These are phyloP conservation scores for Mustelus asterias DNA, from an alignment of 2,113 vertebrate genomes.

Conservation along the genomic window DNA sequence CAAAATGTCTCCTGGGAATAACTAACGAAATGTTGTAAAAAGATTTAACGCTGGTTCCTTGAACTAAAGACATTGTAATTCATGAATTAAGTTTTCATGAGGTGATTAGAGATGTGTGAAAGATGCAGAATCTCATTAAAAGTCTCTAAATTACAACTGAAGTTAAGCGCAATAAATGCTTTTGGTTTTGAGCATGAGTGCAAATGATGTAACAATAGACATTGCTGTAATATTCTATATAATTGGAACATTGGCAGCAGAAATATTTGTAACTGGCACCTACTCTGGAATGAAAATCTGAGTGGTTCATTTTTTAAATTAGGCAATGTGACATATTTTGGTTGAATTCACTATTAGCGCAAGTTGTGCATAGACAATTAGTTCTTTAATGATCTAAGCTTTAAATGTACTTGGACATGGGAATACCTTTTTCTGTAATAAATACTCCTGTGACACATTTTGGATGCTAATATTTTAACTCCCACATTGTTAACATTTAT, in stretches of 20 bases:
- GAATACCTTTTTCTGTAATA: background rate
- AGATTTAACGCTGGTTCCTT: background rate
- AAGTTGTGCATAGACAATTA: background rate
- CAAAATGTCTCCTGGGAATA: no score
- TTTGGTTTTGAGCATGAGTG: background rate
- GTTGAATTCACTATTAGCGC: background rate
- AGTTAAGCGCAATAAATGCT: background rate
- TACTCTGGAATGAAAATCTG: background rate
- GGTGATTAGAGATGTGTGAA: background rate
- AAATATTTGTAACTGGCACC: background rate
- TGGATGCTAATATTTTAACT: background rate
- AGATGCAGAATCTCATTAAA: background rate
- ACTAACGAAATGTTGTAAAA: background rate
- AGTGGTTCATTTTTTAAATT: background rate
- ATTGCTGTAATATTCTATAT: background rate
- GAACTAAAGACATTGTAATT: background rate
- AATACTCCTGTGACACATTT: background rate
- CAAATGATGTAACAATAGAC: background rate
- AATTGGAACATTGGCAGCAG: background rate
- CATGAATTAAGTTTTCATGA: background rate
- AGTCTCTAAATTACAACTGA: background rate
- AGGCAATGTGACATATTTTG: background rate
- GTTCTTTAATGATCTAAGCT: background rate
- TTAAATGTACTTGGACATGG: background rate
- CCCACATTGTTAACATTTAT: background rate